Conservation (phyloP, 2,113 vertebrate genomes). For the Poecile atricapillus region DNA sequence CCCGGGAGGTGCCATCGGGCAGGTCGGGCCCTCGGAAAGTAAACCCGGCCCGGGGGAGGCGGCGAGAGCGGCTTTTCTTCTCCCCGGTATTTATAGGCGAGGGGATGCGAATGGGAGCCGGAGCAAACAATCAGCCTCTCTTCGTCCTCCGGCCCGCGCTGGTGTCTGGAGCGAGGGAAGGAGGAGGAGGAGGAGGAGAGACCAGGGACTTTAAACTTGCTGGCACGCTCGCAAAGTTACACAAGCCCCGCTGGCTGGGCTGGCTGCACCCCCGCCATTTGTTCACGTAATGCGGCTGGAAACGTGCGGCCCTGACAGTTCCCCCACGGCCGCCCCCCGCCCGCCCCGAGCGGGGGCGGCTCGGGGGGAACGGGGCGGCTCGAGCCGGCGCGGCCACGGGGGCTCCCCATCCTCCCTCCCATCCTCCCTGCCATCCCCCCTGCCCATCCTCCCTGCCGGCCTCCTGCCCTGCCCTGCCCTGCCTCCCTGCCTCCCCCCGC, state of each 20-base stretch:
- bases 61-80: background rate
- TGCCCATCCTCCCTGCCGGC: background rate
- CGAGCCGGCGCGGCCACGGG: background rate
- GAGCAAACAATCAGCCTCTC: slow-evolving; percentile 52
- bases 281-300: slow-evolving; percentile 75
- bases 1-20: background rate
- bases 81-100: slow-evolving; percentile 21
- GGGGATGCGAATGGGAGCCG: background rate
- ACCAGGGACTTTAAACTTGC: slow-evolving; percentile 77
- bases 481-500: background rate
- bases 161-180: slow-evolving; percentile 63
- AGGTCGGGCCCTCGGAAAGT: background rate
- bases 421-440: no score
- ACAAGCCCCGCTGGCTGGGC: slow-evolving; percentile 71
- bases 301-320: slow-evolving; percentile 71
- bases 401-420: background rate
- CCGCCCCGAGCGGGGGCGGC: background rate
- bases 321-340: slow-evolving; percentile 19
- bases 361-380: background rate
- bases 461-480: background rate
- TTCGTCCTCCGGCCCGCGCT: slow-evolving; percentile 44
- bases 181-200: slow-evolving; percentile 57
- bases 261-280: slow-evolving; percentile 69
- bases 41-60: background rate
- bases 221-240: slow-evolving; percentile 79